Conservation (phyloP, 2,888 invertebrate genomes). For the Agrochola lychnidis region DNA sequence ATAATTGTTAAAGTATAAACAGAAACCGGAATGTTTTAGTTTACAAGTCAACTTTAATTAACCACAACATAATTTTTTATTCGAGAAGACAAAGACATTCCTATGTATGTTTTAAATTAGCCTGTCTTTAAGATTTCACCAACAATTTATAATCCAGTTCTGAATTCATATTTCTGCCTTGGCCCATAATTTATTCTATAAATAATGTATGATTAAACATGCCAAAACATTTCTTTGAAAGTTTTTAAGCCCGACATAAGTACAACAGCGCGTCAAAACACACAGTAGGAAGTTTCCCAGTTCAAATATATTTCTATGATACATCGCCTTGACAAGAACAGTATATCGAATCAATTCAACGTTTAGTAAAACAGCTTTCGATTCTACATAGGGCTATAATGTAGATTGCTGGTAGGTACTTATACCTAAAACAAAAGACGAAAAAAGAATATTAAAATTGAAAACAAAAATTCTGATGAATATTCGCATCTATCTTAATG, state of each 20-base stretch:
- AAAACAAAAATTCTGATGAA: slow-evolving; percentile 11
- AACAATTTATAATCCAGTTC: slow-evolving; percentile 3
- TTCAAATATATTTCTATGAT: slow-evolving; percentile 40
- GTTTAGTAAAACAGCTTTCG: slow-evolving; percentile 2
- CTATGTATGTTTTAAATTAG: background rate
- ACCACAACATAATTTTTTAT: background rate
- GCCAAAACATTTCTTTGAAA: slow-evolving; percentile 43
- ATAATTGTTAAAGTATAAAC: background rate
- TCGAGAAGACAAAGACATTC: background rate
- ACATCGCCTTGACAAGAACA: background rate
- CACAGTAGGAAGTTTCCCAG: slow-evolving; percentile 33
- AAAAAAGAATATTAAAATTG: slow-evolving; percentile 8
- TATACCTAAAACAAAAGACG: background rate
- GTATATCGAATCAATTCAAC: slow-evolving; percentile 23
- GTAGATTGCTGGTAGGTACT: too few relatives aligned
- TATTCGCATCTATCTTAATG: background rate
- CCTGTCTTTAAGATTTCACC: background rate
- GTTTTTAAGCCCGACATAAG: slow-evolving; percentile 47
- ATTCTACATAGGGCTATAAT: slow-evolving; percentile 7
- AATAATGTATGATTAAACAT: slow-evolving; percentile 26
- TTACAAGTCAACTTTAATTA: background rate
- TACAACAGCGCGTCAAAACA: slow-evolving; percentile 68
- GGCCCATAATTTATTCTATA: slow-evolving; percentile 23
- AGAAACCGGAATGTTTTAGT: background rate
- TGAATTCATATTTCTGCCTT: slow-evolving; percentile 3